Base-by-base conservation (phyloP, 2,888 invertebrate species). In the Napeogenes inachia region DNA sequence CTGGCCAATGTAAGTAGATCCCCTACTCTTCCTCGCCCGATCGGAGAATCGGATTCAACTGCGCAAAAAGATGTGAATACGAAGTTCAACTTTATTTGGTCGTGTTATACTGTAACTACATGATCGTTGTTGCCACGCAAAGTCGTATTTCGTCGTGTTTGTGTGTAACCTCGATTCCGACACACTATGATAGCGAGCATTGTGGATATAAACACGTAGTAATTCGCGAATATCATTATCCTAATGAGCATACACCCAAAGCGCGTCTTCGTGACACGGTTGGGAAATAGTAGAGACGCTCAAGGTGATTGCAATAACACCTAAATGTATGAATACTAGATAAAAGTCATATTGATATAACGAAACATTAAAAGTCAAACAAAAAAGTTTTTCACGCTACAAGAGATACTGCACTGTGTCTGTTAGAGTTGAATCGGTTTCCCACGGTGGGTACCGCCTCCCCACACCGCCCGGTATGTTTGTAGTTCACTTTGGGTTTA, bases 91-190 rank as follows among this genome's bases (percentile, higher is more conserved):
- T 46, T 73, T 63, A 57, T 64, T 66, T 78, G 80, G 89, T 54
- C 79, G 67, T 68, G 73, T 79, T 79, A 75, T 73, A 77, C 74
- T 74, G 79, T 81, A 82, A 77, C 76, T 78, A 79, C 80, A 81
- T 84, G 84, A 85, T 81, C 80, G 84, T 82, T 87, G 89, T 89
- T 89, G 84, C 89, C 81, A 88, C 86, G 89, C 85, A 81, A 86
- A 85, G 80, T 79, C 79, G 77, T 81, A 84, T 79, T 78, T 71
- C 75, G 74, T 70, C 70, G 71, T 78, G 79, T 78, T 74, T 82
- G 87, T 86, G 87, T 89, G 87, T 87, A 89, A 86, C 89, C 89
- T 87, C 89, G 86, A 84, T 89, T 87, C 83, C 84, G 84, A 85
- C 88, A 87, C 84, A 85, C 85, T 76, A 80, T 78, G 77, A 80